These are phyloP conservation scores for Baryphthengus martii DNA, from an alignment of 2,113 vertebrate species.

Conservation along the genomic window DNA sequence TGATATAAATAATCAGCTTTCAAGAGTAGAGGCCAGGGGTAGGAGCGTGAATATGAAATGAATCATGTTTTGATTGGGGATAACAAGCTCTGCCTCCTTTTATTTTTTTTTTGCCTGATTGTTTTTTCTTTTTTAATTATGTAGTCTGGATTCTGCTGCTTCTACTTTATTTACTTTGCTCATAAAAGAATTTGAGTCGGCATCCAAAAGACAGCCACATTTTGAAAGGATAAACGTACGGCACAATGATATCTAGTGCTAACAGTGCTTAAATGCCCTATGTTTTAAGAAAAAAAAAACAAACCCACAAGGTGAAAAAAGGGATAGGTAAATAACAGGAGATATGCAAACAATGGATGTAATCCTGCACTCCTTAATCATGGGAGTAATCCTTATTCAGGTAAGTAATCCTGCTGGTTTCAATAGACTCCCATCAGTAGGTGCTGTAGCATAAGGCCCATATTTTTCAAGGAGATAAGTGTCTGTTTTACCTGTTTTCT, in stretches of 20 bases:
- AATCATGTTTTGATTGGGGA: not conserved
- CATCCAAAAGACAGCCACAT: not conserved
- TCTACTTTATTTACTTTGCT: not conserved
- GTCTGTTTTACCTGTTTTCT: not conserved
- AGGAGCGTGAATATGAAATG: not conserved
- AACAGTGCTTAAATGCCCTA: not conserved
- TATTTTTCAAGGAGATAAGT: slow-evolving; percentile 9
- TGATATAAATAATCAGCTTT: not conserved
- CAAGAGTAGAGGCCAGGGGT: not conserved
- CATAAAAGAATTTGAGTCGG: not conserved
- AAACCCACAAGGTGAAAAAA: not conserved
- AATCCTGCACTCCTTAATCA: slow-evolving; percentile 21
- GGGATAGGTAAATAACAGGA: not conserved
- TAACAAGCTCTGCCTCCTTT: not conserved
- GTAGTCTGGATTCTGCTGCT: not conserved
- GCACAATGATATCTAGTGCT: not conserved
- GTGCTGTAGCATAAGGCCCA: not conserved
- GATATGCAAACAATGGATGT: slow-evolving; percentile 25
- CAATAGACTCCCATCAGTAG: not conserved
- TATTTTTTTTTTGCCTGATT: not conserved
- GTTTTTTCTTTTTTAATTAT: not conserved
- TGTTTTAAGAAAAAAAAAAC: not conserved
- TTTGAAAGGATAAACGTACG: not conserved
- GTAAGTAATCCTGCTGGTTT: not conserved
- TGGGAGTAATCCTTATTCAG: not conserved